Evolutionary conservation across 2,888 invertebrate genomes (phyloP).

Genomic region (Exocentrus adspersus): DNA sequence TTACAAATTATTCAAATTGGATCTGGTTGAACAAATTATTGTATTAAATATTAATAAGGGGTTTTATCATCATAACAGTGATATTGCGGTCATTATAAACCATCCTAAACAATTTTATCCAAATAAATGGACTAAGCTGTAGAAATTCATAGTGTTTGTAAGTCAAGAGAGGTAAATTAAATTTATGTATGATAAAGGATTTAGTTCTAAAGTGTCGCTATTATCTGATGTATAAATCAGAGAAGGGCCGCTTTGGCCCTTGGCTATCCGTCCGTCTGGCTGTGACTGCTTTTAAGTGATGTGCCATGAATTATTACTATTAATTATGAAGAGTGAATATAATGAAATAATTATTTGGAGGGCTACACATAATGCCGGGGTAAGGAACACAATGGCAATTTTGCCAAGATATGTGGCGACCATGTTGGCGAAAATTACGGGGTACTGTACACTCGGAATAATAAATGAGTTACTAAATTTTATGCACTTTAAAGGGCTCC

Average conservation of each 20-base stretch:
- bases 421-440: too few species aligned
- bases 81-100: neutral
- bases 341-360: neutral
- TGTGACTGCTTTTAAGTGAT: constrained; percentile 7
- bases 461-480: too few species aligned
- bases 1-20: too few species aligned
- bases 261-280: constrained; percentile 9
- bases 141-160: constrained; percentile 8
- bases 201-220: constrained; percentile 18
- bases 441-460: too few species aligned
- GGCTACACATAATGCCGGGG: neutral
- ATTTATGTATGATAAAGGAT: constrained; percentile 20
- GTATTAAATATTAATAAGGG: too few species aligned
- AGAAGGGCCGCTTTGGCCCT: constrained; percentile 9
- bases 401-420: neutral
- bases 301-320: constrained; percentile 14
- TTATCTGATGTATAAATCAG: constrained; percentile 23
- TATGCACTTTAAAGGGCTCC: too few species aligned
- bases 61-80: neutral
- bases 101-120: neutral
- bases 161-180: constrained; percentile 16
- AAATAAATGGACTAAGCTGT: neutral
- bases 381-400: neutral
- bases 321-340: neutral
- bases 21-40: too few species aligned